Percentiles rank a stretch among this genome's conserved stretches.
Evolutionary conservation across 2,888 invertebrate genomes (phyloP).

Genomic region (Bhutanitis thaidina): DNA sequence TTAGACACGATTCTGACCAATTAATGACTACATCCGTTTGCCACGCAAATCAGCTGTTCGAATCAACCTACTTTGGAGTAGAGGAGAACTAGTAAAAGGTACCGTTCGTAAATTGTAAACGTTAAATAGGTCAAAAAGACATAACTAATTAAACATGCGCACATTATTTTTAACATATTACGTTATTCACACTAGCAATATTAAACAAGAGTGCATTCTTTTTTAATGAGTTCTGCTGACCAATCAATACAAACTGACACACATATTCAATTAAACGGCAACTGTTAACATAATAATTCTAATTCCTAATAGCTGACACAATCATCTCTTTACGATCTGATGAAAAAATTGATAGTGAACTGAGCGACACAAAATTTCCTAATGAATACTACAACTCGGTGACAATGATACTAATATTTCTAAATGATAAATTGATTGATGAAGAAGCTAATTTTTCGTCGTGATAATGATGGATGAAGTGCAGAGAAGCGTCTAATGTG

Average conservation of each 20-base stretch:
- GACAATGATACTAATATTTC: conserved; percentile 3
- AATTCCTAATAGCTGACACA: not conserved
- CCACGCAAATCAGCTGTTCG: conserved; percentile 12
- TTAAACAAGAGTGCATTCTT: not conserved
- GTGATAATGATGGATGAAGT: conserved; percentile 57
- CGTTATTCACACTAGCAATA: conserved; percentile 1
- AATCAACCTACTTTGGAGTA: not conserved
- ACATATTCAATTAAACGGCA: not conserved
- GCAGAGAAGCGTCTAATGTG: conserved; percentile 74
- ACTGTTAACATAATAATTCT: not conserved
- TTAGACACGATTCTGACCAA: not conserved
- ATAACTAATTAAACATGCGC: conserved; percentile 12
- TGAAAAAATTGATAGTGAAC: conserved; percentile 6
- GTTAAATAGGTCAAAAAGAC: conserved; percentile 14
- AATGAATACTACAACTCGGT: conserved; percentile 16
- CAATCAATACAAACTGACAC: not conserved
- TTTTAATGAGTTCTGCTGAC: conserved; percentile 2
- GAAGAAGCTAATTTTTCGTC: conserved; percentile 32
- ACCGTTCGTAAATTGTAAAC: conserved; percentile 4
- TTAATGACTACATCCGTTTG: not conserved
- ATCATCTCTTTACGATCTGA: not conserved
- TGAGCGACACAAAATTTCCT: conserved; percentile 7
- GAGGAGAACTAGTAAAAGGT: conserved; percentile 2
- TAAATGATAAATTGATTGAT: conserved; percentile 32
- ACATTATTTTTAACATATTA: conserved; percentile 1